Percentiles rank a stretch among this genome's conserved stretches.
phyloP scores from a whole-genome alignment of 1,140 invertebrate species.

The Stegodyphus mimosarum region DNA sequence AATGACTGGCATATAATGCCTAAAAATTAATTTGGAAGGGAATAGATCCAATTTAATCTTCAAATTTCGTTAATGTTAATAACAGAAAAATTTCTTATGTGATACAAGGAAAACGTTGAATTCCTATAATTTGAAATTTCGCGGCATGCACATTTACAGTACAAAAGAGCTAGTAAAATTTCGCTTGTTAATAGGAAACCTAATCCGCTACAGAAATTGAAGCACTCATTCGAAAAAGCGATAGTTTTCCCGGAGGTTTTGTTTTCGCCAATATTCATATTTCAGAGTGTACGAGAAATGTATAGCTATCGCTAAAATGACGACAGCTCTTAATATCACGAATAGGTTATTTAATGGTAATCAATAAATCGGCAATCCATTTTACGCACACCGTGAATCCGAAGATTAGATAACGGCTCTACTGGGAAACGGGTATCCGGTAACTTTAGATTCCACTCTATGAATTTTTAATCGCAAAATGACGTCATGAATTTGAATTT shows the following conservation, averaged over 20 bases:
- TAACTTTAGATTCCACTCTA: no score
- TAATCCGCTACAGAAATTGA: not conserved
- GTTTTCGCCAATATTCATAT: not conserved
- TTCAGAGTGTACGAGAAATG: slow-evolving; percentile 13
- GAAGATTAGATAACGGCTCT: slow-evolving; percentile 29
- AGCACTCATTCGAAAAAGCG: slow-evolving; percentile 14
- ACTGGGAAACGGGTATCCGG: not conserved
- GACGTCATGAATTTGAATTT: no score
- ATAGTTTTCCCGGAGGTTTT: slow-evolving; percentile 1
- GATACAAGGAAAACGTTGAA: no score
- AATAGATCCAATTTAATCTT: no score
- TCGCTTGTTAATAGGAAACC: not conserved
- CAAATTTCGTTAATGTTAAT: no score
- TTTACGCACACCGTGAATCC: not conserved
- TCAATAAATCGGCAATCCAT: slow-evolving; percentile 40
- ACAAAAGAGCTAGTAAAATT: no score
- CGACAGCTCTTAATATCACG: slow-evolving; percentile 1
- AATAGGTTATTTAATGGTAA: slow-evolving; percentile 38
- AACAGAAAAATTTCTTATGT: no score
- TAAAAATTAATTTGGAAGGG: no score
- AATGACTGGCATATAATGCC: no score
- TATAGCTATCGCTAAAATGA: slow-evolving; percentile 7
- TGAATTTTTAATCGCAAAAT: no score
- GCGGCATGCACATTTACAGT: no score
- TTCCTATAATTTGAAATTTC: no score